These are phyloP conservation scores for Lepidocyrtoides sp. DNA, from an alignment of 2,888 invertebrate genomes.

Conservation along the genomic window DNA sequence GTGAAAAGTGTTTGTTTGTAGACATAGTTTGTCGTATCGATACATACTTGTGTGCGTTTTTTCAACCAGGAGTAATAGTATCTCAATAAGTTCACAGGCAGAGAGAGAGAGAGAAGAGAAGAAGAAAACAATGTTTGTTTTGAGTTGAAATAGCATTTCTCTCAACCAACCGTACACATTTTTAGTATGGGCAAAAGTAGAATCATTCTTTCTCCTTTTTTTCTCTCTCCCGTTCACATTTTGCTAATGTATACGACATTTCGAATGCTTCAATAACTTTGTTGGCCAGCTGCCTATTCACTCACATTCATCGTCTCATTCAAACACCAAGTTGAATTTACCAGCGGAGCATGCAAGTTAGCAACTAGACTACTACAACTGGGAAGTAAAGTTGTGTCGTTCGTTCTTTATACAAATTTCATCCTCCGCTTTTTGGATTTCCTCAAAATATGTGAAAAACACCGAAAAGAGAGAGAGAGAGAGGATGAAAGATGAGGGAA, in stretches of 20 bases:
- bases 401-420: constrained; percentile 24
- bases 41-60: constrained; percentile 11
- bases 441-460: constrained; percentile 61
- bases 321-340: constrained; percentile 45
- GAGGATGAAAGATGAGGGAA: constrained; percentile 49
- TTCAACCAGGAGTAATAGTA: neutral
- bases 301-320: constrained; percentile 67
- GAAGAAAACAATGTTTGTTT: constrained; percentile 27
- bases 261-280: constrained; percentile 78
- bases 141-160: constrained; percentile 29
- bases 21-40: constrained; percentile 13
- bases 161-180: constrained; percentile 20
- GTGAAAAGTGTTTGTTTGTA: constrained; percentile 57
- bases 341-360: neutral
- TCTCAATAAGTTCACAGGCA: constrained; percentile 17
- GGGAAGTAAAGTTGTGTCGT: constrained; percentile 16
- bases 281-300: constrained; percentile 78
- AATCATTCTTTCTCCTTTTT: constrained; percentile 11
- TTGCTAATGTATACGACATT: constrained; percentile 75
- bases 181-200: neutral
- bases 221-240: constrained; percentile 51
- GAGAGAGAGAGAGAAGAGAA: neutral
- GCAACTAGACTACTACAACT: constrained; percentile 4
- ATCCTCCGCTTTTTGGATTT: constrained; percentile 62
- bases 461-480: constrained; percentile 38